Base-by-base conservation (phyloP, 1,140 invertebrate genomes). In the Anastrepha ludens region DNA sequence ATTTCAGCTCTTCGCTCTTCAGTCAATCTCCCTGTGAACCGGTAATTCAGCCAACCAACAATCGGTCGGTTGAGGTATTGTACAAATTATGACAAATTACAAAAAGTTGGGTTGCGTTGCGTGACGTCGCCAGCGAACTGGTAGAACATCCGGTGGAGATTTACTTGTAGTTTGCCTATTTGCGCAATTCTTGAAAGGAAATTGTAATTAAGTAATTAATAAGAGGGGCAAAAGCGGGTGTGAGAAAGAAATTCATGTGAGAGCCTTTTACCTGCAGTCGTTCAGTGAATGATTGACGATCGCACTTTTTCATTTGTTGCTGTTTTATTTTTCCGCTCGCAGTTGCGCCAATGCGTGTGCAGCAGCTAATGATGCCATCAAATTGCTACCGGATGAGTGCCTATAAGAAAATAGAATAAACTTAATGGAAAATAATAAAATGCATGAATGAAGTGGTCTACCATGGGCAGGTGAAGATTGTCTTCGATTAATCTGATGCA, bases 121-220 rank as follows among this genome's bases (percentile, higher is more conserved):
- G 47, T 13, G 15, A 74, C 44, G 17, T 20, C 47, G 47, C 47
- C 74, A 17, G 15, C 44, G 47, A 81, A 81, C 74, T 58, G 74
- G 74, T 81, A 81, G 47, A n/a, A 81, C 74, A 81, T 81, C 74
- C 74, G 74, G 11, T 29, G 74, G 15, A 55, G 47, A n/a, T 81
- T 81, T 47, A 47, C 0, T 74, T 74, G 13, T 74, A 29, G 20
- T 81, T 81, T 20, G 47, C 74, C 6, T 8, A 55, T 29, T 29
- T 29, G 74, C 47, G 50, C 67, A n/a, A 74, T 81, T 81, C 47
- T 81, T 55, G 9, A 20, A 81, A 81, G 74, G 20, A 81, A 81
- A 81, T 81, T 81, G 74, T 81, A 55, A 74, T 74, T 55, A 81
- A 81, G 74, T 81, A 81, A 81, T 81, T 81, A 81, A 81, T 81